phyloP scores from a whole-genome alignment of 2,888 invertebrate genomes.

The Drosophila subsilvestris region DNA sequence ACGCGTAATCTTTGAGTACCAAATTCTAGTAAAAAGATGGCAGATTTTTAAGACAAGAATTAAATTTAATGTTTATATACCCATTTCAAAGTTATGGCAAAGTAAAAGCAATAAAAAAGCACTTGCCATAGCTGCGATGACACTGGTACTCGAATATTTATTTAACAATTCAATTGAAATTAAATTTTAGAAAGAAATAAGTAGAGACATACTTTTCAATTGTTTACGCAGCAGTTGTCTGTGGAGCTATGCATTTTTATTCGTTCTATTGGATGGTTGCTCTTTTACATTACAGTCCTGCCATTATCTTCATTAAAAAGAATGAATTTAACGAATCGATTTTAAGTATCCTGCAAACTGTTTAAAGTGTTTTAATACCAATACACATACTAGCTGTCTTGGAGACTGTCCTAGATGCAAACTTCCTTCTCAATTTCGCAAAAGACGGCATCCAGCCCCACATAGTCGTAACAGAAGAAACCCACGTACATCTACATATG shows the following conservation, averaged over 20 bases:
- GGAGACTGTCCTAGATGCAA: neutral
- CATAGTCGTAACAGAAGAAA: neutral
- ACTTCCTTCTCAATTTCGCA: neutral
- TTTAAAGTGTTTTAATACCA: no score
- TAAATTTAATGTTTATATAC: neutral
- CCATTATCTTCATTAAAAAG: no score
- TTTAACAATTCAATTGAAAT: neutral
- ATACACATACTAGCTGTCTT: no score
- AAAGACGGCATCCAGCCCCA: neutral
- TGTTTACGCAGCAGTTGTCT: no score
- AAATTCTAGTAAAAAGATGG: neutral
- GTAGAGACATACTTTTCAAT: no score
- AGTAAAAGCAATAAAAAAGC: neutral
- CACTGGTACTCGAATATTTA: neutral
- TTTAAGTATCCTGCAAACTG: neutral
- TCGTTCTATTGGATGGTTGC: no score
- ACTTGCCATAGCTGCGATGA: neutral
- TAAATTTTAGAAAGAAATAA: neutral
- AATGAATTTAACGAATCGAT: neutral
- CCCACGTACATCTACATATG: conserved; percentile 12
- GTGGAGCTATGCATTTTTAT: no score
- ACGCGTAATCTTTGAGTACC: neutral
- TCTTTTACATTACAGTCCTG: no score
- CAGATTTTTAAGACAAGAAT: neutral
- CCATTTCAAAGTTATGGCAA: neutral